Evolutionary conservation across 2,888 invertebrate species (phyloP).

Genomic region (Stramonita haemastoma): DNA sequence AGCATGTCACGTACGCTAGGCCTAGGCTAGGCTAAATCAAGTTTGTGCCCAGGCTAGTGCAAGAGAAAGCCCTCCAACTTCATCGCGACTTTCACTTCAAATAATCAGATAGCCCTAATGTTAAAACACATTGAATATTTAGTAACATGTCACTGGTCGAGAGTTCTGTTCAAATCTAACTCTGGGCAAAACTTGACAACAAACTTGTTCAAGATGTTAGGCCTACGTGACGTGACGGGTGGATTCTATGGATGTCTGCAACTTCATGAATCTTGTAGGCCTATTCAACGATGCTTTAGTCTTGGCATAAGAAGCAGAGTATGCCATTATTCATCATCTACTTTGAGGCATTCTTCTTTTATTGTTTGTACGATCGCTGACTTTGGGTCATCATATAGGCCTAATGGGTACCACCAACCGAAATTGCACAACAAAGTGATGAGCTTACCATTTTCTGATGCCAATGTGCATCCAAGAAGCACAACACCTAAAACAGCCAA

Average conservation of each 20-base stretch:
- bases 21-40: neutral
- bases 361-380: neutral
- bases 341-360: neutral
- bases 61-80: neutral
- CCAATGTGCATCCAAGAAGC: neutral
- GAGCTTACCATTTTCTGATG: constrained; percentile 2
- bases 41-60: neutral
- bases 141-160: neutral
- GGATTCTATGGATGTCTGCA: too few relatives aligned
- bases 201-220: too few relatives aligned
- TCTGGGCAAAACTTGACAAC: too few relatives aligned
- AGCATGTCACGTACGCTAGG: too few relatives aligned
- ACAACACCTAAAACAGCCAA: neutral
- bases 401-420: neutral
- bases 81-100: neutral
- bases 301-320: neutral
- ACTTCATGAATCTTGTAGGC: neutral
- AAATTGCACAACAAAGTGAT: neutral
- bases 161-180: neutral
- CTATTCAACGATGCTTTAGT: neutral
- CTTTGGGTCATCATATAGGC: too few relatives aligned
- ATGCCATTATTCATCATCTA: too few relatives aligned
- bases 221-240: too few relatives aligned
- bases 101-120: neutral
- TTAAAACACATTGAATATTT: neutral